Conservation (phyloP, 2,113 vertebrate species). For the Notechis scutatus region DNA sequence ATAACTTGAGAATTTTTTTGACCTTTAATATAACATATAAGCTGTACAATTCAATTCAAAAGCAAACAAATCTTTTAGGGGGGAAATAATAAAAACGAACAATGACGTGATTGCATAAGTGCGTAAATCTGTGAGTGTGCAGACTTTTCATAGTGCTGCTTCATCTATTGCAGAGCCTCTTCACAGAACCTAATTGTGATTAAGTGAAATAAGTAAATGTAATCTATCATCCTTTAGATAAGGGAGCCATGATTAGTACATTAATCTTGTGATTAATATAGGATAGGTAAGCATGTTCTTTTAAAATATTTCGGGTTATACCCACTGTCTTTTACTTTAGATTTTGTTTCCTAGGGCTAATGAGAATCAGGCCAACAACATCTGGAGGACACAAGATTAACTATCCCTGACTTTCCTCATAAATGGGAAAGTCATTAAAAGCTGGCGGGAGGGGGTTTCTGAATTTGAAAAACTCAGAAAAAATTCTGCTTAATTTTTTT, state of each 20-base stretch:
- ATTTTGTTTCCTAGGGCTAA: not conserved
- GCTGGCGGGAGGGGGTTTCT: not conserved
- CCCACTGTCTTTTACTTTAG: not conserved
- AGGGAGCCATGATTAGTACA: not conserved
- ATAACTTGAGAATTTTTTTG: not conserved
- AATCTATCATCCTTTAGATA: not conserved
- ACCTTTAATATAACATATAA: not conserved
- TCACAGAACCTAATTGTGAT: not conserved
- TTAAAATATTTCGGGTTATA: not conserved
- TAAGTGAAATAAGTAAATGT: not conserved
- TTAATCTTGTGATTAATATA: not conserved
- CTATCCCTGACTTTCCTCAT: not conserved
- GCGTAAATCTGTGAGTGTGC: accelerated
- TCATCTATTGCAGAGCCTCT: not conserved
- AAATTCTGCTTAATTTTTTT: not conserved
- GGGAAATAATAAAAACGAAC: not conserved
- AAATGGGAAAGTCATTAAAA: not conserved
- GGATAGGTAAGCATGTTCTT: not conserved
- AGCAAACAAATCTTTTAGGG: not conserved
- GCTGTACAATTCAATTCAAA: not conserved
- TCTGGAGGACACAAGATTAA: not conserved
- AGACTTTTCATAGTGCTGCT: not conserved
- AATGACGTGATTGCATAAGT: not conserved
- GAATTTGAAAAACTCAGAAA: not conserved
- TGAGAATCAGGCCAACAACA: not conserved